phyloP scores from a whole-genome alignment of 2,888 invertebrate species.

The Eupithecia pulchellata region DNA sequence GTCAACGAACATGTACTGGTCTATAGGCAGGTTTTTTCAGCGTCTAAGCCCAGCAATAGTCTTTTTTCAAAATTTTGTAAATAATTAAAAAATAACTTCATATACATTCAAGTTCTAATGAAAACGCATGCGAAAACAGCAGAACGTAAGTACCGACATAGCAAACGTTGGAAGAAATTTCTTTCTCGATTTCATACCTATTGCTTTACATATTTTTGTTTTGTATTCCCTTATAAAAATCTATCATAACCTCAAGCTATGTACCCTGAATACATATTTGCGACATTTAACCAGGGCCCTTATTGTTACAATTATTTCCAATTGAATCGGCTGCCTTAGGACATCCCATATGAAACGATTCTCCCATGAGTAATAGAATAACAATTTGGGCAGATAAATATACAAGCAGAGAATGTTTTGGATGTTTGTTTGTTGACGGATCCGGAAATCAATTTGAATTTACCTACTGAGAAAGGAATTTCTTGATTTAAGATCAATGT shows the following conservation, averaged over 20 bases:
- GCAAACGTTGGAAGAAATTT: neutral
- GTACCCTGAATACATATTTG: constrained; percentile 10
- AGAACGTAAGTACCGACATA: too few relatives aligned
- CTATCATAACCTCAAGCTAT: constrained; percentile 9
- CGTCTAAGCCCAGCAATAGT: too few relatives aligned
- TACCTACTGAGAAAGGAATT: neutral
- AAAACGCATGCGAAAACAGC: neutral
- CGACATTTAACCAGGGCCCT: constrained; percentile 9
- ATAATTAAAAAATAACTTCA: too few relatives aligned
- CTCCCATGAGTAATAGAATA: constrained; percentile 74
- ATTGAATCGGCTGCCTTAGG: constrained; percentile 65
- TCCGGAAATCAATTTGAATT: neutral
- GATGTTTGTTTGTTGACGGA: constrained; percentile 1
- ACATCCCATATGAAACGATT: constrained; percentile 66
- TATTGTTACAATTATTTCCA: constrained; percentile 59
- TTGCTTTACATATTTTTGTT: neutral
- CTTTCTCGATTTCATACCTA: neutral
- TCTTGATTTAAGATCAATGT: neutral
- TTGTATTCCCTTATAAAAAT: neutral
- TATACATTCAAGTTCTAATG: too few relatives aligned
- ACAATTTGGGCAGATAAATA: constrained; percentile 62
- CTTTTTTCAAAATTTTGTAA: too few relatives aligned
- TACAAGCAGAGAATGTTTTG: constrained; percentile 50
- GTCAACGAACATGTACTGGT: too few relatives aligned
- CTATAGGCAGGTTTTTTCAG: too few relatives aligned